Percentiles rank a stretch among this genome's conserved stretches.
Conservation (phyloP, 2,888 invertebrate species). For the Chloroclysta siterata region DNA sequence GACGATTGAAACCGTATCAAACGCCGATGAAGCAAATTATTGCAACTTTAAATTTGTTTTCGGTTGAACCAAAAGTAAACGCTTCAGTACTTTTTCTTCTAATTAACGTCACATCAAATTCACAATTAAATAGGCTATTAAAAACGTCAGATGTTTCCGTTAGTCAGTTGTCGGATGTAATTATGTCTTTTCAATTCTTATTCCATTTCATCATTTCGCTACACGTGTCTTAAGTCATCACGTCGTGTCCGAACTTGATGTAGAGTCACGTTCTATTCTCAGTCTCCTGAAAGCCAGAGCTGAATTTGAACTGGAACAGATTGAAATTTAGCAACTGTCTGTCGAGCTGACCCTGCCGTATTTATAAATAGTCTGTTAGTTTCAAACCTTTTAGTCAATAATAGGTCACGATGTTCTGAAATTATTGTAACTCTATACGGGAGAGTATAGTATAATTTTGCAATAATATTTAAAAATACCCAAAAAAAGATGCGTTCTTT, state of each 20-base stretch:
- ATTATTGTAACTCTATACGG: neutral
- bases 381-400: constrained; percentile 57
- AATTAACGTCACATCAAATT: constrained; percentile 23
- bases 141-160: constrained; percentile 32
- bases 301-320: constrained; percentile 76
- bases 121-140: constrained; percentile 18
- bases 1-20: constrained; percentile 39
- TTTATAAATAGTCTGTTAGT: constrained; percentile 75
- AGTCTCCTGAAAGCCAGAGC: constrained; percentile 68
- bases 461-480: neutral
- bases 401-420: constrained; percentile 53
- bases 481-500: neutral
- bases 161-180: constrained; percentile 42
- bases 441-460: neutral
- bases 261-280: constrained; percentile 61
- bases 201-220: constrained; percentile 38
- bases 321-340: constrained; percentile 84
- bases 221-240: constrained; percentile 47
- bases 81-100: constrained; percentile 8
- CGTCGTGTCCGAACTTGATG: constrained; percentile 46
- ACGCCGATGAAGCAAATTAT: constrained; percentile 37
- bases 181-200: constrained; percentile 42
- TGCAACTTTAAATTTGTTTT: constrained; percentile 19
- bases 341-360: constrained; percentile 54
- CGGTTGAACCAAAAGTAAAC: neutral